A percentile compares a stretch with the other conserved stretches of the same genome.
These are phyloP conservation scores for Drosophila ustulata DNA, from an alignment of 2,888 invertebrate genomes.

Conservation along the genomic window DNA sequence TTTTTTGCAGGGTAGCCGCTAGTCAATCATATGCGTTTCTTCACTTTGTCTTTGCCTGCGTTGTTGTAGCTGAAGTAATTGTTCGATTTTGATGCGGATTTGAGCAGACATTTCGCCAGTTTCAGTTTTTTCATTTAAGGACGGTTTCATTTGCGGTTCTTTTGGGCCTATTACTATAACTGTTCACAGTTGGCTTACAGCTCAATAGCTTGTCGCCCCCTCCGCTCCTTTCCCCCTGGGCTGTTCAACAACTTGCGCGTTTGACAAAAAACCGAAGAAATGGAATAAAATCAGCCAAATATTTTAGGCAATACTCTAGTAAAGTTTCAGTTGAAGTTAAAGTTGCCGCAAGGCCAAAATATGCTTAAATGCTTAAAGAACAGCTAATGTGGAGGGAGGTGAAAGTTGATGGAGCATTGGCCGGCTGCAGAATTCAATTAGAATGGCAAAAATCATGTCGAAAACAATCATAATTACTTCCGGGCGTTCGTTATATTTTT, in stretches of 20 bases:
- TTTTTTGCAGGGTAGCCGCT: background rate
- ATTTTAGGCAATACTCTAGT: background rate
- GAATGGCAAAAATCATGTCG: constrained; percentile 74
- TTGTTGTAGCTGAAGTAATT: constrained; percentile 51
- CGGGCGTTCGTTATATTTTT: constrained; percentile 46
- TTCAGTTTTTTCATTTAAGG: constrained; percentile 24
- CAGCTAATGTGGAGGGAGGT: no score
- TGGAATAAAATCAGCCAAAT: background rate
- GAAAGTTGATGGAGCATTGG: constrained; percentile 3
- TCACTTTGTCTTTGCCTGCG: background rate
- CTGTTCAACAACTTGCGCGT: background rate
- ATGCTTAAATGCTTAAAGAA: no score
- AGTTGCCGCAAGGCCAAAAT: background rate
- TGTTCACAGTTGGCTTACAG: constrained; percentile 35
- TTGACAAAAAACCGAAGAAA: background rate
- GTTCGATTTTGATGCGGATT: constrained; percentile 48
- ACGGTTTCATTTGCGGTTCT: constrained; percentile 43
- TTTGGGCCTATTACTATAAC: constrained; percentile 35
- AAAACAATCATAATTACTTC: constrained; percentile 74
- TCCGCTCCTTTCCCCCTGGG: no score
- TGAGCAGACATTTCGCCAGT: constrained; percentile 31
- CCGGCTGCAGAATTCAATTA: constrained; percentile 64
- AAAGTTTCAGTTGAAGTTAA: constrained; percentile 4
- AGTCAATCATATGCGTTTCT: background rate
- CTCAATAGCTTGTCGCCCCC: background rate